These are phyloP conservation scores for Malthinus flaveolus DNA, from an alignment of 2,888 invertebrate species.

Conservation along the genomic window DNA sequence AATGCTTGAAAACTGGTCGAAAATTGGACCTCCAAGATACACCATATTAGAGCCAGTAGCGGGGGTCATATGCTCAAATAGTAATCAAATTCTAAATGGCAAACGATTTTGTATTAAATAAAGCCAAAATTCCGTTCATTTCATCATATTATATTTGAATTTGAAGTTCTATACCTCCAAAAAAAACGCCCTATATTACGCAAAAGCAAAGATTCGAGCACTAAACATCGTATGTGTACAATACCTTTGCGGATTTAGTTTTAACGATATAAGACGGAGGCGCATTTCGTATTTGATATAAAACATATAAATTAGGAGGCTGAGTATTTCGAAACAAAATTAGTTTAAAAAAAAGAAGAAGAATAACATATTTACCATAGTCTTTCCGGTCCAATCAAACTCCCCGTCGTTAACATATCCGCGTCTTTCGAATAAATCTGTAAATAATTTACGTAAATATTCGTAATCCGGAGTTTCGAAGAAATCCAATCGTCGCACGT, in stretches of 20 bases:
- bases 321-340: slow-evolving; percentile 44
- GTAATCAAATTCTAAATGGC: too few species aligned
- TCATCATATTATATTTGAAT: too few species aligned
- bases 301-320: slow-evolving; percentile 78
- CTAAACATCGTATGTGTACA: slow-evolving; percentile 4
- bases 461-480: slow-evolving; percentile 99
- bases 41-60: too few species aligned
- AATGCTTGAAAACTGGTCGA: too few species aligned
- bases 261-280: slow-evolving; percentile 84
- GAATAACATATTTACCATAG: slow-evolving; percentile 45
- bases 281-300: slow-evolving; percentile 81
- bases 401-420: slow-evolving; percentile 89
- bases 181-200: too few species aligned
- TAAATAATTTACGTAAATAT: slow-evolving; percentile 94
- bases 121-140: too few species aligned
- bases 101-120: too few species aligned
- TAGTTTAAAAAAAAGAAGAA: too few species aligned
- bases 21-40: too few species aligned
- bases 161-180: too few species aligned
- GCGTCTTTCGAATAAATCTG: slow-evolving; percentile 85
- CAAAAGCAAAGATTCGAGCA: too few species aligned
- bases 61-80: too few species aligned
- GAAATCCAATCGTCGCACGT: slow-evolving; percentile 96
- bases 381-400: slow-evolving; percentile 94
- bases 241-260: slow-evolving; percentile 85